Evolutionary conservation across 1,140 invertebrate species (phyloP).

Genomic region (Oncopodura yosiiana): DNA sequence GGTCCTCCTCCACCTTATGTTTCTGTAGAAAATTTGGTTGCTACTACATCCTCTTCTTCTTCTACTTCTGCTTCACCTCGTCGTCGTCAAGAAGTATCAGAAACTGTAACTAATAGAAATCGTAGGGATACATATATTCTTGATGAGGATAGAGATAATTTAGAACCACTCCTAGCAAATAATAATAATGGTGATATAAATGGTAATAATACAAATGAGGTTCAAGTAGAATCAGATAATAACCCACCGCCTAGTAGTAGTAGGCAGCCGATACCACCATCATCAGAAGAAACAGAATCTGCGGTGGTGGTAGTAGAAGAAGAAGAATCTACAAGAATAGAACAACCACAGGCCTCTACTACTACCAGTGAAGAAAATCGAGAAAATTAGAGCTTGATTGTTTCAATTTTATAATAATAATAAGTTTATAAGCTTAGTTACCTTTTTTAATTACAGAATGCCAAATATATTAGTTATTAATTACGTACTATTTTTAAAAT

Average conservation of each 20-base stretch:
- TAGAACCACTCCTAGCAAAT: slow-evolving; percentile 21
- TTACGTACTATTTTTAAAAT: too few relatives aligned
- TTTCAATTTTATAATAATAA: too few relatives aligned
- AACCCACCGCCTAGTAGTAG: slow-evolving; percentile 11
- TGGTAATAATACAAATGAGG: slow-evolving; percentile 29
- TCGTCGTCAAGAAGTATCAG: neutral
- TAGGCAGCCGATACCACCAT: too few relatives aligned
- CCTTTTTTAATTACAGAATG: too few relatives aligned
- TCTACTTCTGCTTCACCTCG: neutral
- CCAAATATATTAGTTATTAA: too few relatives aligned
- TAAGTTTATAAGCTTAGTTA: too few relatives aligned
- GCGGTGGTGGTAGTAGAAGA: too few relatives aligned
- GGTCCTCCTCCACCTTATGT: slow-evolving; percentile 50
- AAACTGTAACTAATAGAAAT: neutral
- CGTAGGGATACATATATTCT: slow-evolving; percentile 8
- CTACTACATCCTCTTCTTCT: neutral
- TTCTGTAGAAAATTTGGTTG: slow-evolving; percentile 41
- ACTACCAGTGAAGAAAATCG: too few relatives aligned
- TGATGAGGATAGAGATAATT: slow-evolving; percentile 5
- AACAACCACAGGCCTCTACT: too few relatives aligned
- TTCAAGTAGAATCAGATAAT: slow-evolving; percentile 23
- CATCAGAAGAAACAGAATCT: too few relatives aligned
- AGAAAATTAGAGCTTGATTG: too few relatives aligned
- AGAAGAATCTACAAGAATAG: too few relatives aligned
- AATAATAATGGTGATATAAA: slow-evolving; percentile 35